These are phyloP conservation scores for Dicerorhinus sumatrensis DNA, from an alignment of 2,113 vertebrate species.

Conservation along the genomic window DNA sequence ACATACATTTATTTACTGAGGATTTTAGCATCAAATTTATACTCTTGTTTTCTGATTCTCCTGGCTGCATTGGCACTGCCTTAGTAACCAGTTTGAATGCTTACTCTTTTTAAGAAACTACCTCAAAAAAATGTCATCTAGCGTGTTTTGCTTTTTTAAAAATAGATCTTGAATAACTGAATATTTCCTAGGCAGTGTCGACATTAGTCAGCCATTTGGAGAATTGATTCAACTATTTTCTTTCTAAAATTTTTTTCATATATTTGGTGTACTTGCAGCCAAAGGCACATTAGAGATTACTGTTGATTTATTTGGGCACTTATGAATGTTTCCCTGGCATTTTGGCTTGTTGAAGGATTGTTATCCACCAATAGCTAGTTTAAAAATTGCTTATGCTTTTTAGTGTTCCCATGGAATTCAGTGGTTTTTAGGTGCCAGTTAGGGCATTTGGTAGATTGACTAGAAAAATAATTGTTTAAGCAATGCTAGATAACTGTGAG, in stretches of 20 bases:
- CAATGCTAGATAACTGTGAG: slow-evolving; percentile 46
- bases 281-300: neutral
- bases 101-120: slow-evolving; percentile 13
- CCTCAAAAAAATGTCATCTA: neutral
- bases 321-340: slow-evolving; percentile 21
- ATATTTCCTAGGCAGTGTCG: slow-evolving; percentile 34
- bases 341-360: slow-evolving; percentile 49
- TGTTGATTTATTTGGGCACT: slow-evolving; percentile 27
- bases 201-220: neutral
- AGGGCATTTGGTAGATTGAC: slow-evolving; percentile 60
- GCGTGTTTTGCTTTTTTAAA: slow-evolving; percentile 48
- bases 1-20: slow-evolving; percentile 11
- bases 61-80: neutral
- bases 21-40: slow-evolving; percentile 25
- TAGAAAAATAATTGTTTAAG: slow-evolving; percentile 71
- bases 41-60: neutral
- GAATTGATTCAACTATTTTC: neutral
- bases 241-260: neutral
- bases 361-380: slow-evolving; percentile 30
- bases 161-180: slow-evolving; percentile 27
- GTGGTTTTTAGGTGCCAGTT: slow-evolving; percentile 23
- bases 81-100: slow-evolving; percentile 24
- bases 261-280: neutral
- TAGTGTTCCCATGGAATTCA: slow-evolving; percentile 47
- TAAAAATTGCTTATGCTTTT: slow-evolving; percentile 59